Conservation (phyloP, 2,113 vertebrate species). For the Oceanites oceanicus region DNA sequence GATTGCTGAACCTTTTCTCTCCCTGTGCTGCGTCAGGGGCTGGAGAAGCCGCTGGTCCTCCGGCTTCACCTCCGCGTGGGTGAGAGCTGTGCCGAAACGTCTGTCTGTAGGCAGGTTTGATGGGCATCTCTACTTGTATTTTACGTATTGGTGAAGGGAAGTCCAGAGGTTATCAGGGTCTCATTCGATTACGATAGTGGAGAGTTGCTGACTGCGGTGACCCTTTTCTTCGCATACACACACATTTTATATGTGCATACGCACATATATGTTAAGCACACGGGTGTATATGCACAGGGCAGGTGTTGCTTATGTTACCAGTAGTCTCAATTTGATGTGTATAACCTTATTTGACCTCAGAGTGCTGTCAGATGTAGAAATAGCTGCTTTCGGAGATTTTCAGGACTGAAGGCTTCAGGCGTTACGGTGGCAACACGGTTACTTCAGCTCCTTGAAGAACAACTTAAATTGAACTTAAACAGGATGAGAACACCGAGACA, state of each 20-base stretch:
- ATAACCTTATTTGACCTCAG: neutral
- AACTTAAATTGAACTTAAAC: neutral
- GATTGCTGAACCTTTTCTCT: neutral
- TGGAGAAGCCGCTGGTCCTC: neutral
- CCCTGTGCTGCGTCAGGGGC: too few relatives aligned
- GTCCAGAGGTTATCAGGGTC: fast-evolving
- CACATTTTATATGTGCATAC: neutral
- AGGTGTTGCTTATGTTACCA: too few relatives aligned
- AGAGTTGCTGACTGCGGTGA: neutral
- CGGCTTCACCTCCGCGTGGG: neutral
- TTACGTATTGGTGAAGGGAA: neutral
- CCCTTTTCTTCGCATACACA: neutral
- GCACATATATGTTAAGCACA: fast-evolving
- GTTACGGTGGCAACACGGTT: fast-evolving
- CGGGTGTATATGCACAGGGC: too few relatives aligned
- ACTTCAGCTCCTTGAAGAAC: neutral
- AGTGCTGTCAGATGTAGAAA: neutral
- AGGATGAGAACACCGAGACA: fast-evolving
- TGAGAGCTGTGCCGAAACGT: fast-evolving
- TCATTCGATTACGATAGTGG: neutral
- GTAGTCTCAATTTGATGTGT: too few relatives aligned
- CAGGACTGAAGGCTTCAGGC: neutral
- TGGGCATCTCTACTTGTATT: neutral
- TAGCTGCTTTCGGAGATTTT: neutral
- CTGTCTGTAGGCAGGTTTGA: fast-evolving